Evolutionary conservation across 1,140 invertebrate species (phyloP).

Genomic region (Eubasilissa regina): DNA sequence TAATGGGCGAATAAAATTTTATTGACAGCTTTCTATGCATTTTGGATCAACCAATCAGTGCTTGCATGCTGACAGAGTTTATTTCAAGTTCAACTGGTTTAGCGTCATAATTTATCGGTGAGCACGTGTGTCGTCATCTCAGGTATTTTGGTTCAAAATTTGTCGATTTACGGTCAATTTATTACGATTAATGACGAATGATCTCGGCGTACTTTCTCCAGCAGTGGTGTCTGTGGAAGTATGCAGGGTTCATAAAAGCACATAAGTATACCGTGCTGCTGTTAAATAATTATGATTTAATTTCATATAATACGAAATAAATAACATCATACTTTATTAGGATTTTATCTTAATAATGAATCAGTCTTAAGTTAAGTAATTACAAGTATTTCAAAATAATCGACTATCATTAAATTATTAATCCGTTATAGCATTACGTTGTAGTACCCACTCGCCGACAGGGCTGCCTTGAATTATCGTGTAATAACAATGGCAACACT

Average conservation of each 20-base stretch:
- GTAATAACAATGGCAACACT: too few relatives aligned
- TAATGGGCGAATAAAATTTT: constrained; percentile 9
- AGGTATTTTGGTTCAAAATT: constrained; percentile 3
- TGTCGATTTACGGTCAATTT: constrained; percentile 13
- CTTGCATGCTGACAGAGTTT: constrained; percentile 1
- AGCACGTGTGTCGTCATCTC: neutral
- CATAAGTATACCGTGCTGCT: too few relatives aligned
- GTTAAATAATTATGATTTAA: neutral
- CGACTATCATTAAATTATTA: too few relatives aligned
- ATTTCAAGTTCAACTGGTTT: neutral
- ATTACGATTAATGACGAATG: neutral
- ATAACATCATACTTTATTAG: too few relatives aligned
- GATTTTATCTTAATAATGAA: too few relatives aligned
- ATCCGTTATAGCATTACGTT: too few relatives aligned
- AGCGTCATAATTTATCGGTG: neutral
- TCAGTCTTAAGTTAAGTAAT: too few relatives aligned
- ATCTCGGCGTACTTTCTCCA: neutral
- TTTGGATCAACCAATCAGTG: constrained; percentile 10
- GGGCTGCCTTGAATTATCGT: too few relatives aligned
- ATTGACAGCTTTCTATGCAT: constrained; percentile 16
- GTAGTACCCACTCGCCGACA: too few relatives aligned
- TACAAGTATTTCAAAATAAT: too few relatives aligned
- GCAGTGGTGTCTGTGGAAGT: neutral
- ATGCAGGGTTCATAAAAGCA: too few relatives aligned
- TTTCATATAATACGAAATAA: too few relatives aligned